A percentile compares a stretch with the other conserved stretches of the same genome.
Conservation (phyloP, 2,797 vertebrate species). For the Triplophysa yarkandensis region DNA sequence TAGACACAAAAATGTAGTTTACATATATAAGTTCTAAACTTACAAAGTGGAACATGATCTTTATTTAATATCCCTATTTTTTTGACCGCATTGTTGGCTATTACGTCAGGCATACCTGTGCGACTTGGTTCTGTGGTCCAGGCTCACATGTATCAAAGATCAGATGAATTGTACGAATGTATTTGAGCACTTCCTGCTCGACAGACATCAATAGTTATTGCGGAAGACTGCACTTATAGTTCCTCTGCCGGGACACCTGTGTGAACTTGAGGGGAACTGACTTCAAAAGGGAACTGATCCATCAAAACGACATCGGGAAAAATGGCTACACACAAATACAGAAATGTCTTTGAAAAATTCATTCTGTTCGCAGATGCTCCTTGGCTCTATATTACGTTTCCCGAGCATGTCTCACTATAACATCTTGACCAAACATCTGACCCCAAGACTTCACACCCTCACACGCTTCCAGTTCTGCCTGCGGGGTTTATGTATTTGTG, state of each 20-base stretch:
- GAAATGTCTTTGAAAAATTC: neutral
- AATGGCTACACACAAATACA: neutral
- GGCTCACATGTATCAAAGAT: too few species aligned
- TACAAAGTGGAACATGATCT: too few species aligned
- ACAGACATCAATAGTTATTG: neutral
- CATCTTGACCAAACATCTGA: slow-evolving; percentile 19
- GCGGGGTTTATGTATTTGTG: slow-evolving; percentile 40
- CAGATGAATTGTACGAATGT: too few species aligned
- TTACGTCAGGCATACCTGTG: too few species aligned
- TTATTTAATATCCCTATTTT: too few species aligned
- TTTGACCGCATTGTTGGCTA: too few species aligned
- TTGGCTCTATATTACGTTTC: neutral
- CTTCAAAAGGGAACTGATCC: neutral
- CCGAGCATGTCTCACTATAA: neutral
- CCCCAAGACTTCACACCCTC: slow-evolving; percentile 21
- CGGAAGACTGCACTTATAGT: neutral
- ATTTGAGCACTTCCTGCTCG: neutral
- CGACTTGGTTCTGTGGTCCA: too few species aligned
- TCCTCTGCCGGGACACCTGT: neutral
- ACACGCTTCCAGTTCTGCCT: slow-evolving; percentile 44
- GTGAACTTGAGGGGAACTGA: neutral
- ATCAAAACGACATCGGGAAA: neutral
- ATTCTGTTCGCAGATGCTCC: neutral
- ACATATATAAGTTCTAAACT: too few species aligned
- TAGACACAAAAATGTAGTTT: too few species aligned